Evolutionary conservation across 2,797 vertebrate genomes (phyloP), one percentile per base, ranked within the genome.

Genomic region (Acanthurus leucopareius): DNA sequence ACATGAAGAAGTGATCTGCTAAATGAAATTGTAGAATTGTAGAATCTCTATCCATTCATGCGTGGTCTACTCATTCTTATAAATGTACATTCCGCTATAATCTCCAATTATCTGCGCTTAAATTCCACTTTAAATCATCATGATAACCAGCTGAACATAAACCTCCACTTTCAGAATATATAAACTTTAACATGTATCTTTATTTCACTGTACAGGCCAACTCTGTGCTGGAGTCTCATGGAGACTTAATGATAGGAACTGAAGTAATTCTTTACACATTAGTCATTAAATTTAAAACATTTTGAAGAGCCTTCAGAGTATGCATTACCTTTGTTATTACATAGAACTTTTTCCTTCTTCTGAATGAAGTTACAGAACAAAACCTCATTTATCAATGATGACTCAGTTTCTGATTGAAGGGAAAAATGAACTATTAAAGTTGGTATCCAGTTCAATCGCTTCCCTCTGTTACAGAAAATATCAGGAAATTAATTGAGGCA

Each of bases 401-500:
- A 57, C 72, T 76, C 60, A 74, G 35, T 79, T 85, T 79, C 47
- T 77, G 19, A 71, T 70, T 75, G 14, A 45, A 35, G 74, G 57
- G 19, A 10, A 64, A 53, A 7, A 20, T n/a, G 42, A 48, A 72
- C 69, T 44, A 38, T 67, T 60, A 35, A 20, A 77, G 77, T 58
- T 32, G 70, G 40, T 49, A 52, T 42, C 57, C 17, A 28, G 71
- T 73, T 74, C 17, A 70, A 60, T 69, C 45, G 4, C 32, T 44
- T 45, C 38, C 45, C 63, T 56, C 28, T 16, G 61, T 75, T 70
- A 52, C 20, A 54, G 59, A 19, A 71, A 65, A 71, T 58, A 77
- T 74, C 16, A 71, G 62, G 20, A 48, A 52, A 83, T 77, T 10
- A 78, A 86, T 72, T 47, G 78, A 57, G 61, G 9, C 16, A 35